Evolutionary conservation across 1,140 invertebrate species (phyloP).

Genomic region (Manduca sexta): DNA sequence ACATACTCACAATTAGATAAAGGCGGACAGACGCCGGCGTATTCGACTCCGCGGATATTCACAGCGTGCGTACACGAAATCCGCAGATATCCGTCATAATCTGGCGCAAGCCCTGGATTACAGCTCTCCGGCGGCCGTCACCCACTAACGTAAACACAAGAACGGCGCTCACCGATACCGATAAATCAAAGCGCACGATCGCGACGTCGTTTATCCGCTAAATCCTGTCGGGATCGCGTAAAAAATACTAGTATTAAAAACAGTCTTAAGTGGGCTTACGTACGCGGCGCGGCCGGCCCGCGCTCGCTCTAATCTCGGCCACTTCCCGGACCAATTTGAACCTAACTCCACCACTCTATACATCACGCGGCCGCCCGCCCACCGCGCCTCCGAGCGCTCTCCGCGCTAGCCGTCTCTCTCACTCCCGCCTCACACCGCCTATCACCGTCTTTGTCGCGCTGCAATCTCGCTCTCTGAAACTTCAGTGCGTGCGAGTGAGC

Average conservation of each 20-base stretch:
- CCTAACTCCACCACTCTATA: constrained; percentile 80
- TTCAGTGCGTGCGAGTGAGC: constrained; percentile 54
- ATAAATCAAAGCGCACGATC: constrained; percentile 71
- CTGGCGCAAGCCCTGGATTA: constrained; percentile 62
- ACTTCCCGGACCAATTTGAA: constrained; percentile 80
- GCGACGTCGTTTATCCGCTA: constrained; percentile 65
- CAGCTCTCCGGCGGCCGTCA: constrained; percentile 49
- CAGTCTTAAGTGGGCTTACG: constrained; percentile 72
- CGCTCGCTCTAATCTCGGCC: constrained; percentile 77
- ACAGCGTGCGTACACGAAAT: constrained; percentile 56
- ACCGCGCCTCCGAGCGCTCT: constrained; percentile 30
- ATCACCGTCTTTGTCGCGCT: constrained; percentile 36
- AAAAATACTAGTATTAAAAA: constrained; percentile 74
- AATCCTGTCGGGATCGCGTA: constrained; percentile 71
- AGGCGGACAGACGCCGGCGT: background rate
- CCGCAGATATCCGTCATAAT: constrained; percentile 66
- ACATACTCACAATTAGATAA: constrained; percentile 8
- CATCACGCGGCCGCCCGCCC: constrained; percentile 72
- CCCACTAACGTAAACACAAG: constrained; percentile 67
- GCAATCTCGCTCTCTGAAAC: constrained; percentile 59
- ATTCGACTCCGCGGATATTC: constrained; percentile 25
- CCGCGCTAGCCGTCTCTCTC: constrained; percentile 36
- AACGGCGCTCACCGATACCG: constrained; percentile 59
- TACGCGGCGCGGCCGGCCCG: constrained; percentile 65
- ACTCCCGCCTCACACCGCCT: constrained; percentile 14